Evolutionary conservation across 2,888 invertebrate genomes (phyloP), one percentile per base, ranked within the genome.

Genomic region (Tricholauxania praeusta): DNA sequence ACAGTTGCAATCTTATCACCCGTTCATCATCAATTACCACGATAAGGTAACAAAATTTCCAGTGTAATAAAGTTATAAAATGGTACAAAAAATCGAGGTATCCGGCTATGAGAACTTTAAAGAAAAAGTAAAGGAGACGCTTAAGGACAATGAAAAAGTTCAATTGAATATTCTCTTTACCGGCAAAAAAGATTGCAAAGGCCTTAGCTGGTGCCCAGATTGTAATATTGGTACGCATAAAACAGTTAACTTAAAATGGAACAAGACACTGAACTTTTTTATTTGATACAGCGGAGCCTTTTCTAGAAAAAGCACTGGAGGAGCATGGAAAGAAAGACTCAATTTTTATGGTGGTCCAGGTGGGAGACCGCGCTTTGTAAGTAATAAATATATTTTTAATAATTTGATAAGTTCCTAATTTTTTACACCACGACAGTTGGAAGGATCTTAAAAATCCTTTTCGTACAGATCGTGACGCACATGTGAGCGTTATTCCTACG

Each of bases 171-270:
- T 84, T 8, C 88, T 91, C 73, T 93, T 91, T 82, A 89, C 89
- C 68, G 93, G 92, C 15, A 87, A 89, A 19, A 90, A 91, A 81
- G 72, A 80, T 72, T 76, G 76, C 3, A 59, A 71, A 1, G 94
- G 94, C 1, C 86, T 89, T 66, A 95, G 94, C 84, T 96, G 96
- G 96, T 96, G 96, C 83, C 91, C 92, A 0, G 96, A 96, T 86
- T 96, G 96, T 86, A 92, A 92, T 17, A 89, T 89, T 87, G 94
- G 94, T 94, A 89, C 88, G 85, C 79, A 12, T 14, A 47, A 2
- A 2, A 51, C 10, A 28, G 28, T 28, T 28, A 4, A 28, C 28
- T 28, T 28, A 7, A 1, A 2, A 39, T 39, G 39, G 39, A 0
- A 10, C 8, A 39, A 7, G 39, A 7, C 0, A 1, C 10, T 39